Evolutionary conservation across 2,888 invertebrate genomes (phyloP).

Genomic region (Erebia epiphron): DNA sequence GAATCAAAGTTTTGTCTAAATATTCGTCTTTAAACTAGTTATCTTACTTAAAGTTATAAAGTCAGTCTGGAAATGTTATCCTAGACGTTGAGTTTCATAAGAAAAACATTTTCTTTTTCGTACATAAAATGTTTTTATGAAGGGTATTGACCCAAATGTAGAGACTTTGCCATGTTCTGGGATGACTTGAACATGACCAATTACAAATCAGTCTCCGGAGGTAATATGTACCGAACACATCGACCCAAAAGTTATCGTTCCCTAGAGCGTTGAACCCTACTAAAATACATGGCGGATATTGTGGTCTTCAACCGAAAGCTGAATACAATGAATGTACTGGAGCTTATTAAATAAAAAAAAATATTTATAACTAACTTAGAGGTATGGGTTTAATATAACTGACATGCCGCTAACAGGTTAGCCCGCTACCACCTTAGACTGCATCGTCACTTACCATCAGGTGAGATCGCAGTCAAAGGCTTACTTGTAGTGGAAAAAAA

Average conservation of each 20-base stretch:
- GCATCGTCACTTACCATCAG: too few relatives aligned
- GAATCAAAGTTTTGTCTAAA: slow-evolving; percentile 19
- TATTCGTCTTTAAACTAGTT: neutral
- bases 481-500: too few relatives aligned
- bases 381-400: too few relatives aligned
- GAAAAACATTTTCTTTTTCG: neutral
- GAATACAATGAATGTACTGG: neutral
- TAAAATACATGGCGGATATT: slow-evolving; percentile 5
- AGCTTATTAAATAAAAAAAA: neutral
- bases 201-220: slow-evolving; percentile 20
- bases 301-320: neutral
- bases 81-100: neutral
- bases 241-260: slow-evolving; percentile 25
- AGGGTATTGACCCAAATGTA: slow-evolving; percentile 7
- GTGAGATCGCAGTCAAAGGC: too few relatives aligned
- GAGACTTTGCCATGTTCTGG: neutral
- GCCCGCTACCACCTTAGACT: too few relatives aligned
- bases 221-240: slow-evolving; percentile 12
- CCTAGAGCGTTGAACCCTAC: slow-evolving; percentile 21
- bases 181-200: slow-evolving; percentile 14
- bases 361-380: too few relatives aligned
- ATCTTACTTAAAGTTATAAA: neutral
- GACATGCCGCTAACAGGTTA: too few relatives aligned
- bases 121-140: neutral
- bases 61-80: slow-evolving; percentile 4